Base-by-base conservation (phyloP, 1,140 invertebrate species). In the Neotoxoptera formosana region DNA sequence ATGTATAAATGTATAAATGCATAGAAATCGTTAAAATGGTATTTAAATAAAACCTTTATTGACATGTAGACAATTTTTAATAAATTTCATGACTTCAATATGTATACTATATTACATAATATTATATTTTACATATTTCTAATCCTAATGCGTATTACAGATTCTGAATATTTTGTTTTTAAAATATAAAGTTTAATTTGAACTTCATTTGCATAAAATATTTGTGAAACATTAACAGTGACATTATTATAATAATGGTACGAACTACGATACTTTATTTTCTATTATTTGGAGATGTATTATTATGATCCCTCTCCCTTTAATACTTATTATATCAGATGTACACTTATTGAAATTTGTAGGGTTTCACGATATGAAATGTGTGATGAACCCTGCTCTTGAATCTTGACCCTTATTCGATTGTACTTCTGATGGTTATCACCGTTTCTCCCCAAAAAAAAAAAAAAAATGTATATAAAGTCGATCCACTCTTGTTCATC, bases 351-450 rank as follows among this genome's bases (percentile, higher is more conserved):
- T 89, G 51, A 89, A 56, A 89, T 56, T 41, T 89, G 56, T 56
- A 56, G 91, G 91, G 76, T 92, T 92, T 92, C 47, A 30, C 67
- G 25, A 41, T 25, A 36, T 83, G 20, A 47, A 83, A 91, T 36
- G 76, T 51, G 47, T 83, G 91, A 83, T 92, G 60, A 91, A 67
- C 25, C 30, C 41, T 76, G 60, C 60, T 76, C 60, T 76, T 76
- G 30, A n/a, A 76, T 76, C 60, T 91, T 92, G 91, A 92, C 91
- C 91, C 76, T 92, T 91, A 83, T 91, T 92, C 47, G 91, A 92
- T 83, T 92, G 91, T 91, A 45, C 9, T 47, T 76, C 17, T 45
- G 90, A 91, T 91, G 90, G 90, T 92, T 92, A 92, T 92, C 91
- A 34, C 34, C 76, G 21, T 92, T 83, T 83, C 41, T 51, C 53